phyloP scores from a whole-genome alignment of 2,888 invertebrate species.

The Eupithecia subfuscata region DNA sequence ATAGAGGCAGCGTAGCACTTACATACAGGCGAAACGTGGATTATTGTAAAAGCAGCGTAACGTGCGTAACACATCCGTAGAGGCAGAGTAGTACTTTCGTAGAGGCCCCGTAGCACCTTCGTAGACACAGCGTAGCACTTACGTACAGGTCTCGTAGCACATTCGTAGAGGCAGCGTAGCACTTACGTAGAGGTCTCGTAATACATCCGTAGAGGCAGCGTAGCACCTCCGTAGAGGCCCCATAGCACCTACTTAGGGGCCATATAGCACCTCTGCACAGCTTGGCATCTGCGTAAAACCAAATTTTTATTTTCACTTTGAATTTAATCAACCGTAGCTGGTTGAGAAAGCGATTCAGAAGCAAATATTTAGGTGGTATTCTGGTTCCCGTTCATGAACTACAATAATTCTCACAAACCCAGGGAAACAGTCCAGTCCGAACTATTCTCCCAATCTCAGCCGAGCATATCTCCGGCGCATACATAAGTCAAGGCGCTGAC shows the following conservation, averaged over 20 bases:
- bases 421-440: neutral
- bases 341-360: neutral
- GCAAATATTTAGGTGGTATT: neutral
- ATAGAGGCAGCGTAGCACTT: neutral
- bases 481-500: slow-evolving; percentile 36
- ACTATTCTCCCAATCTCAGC: slow-evolving; percentile 3
- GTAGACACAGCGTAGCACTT: neutral
- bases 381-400: neutral
- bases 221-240: neutral
- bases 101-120: neutral
- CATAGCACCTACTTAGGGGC: neutral
- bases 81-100: neutral
- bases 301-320: neutral
- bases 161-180: neutral
- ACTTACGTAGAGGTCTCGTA: neutral
- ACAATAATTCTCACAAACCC: neutral
- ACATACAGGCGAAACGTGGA: too few relatives aligned
- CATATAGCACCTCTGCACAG: neutral
- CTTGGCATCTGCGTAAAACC: neutral
- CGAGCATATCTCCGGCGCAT: slow-evolving; percentile 24
- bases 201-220: neutral
- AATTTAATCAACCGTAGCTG: neutral
- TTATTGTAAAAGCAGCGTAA: too few relatives aligned
- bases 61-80: neutral
- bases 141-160: neutral